A percentile compares a stretch with the other conserved stretches of the same genome.
Conservation (phyloP, 2,888 invertebrate genomes). For the Emmelina monodactyla region DNA sequence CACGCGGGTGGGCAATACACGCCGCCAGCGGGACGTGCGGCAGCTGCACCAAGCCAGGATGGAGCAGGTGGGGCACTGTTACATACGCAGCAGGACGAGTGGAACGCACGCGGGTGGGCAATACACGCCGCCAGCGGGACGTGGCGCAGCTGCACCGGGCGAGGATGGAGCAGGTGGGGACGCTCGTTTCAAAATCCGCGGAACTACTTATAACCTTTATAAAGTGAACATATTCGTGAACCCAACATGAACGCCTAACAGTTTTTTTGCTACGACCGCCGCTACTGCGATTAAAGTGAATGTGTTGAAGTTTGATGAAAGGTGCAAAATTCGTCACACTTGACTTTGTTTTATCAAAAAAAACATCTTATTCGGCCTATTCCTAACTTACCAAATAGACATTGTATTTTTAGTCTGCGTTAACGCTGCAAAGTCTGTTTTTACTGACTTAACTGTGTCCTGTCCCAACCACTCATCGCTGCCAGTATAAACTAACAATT, state of each 20-base stretch:
- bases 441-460: too few relatives aligned
- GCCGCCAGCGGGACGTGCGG: conserved; percentile 57
- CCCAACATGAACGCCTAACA: background rate
- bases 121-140: conserved; percentile 61
- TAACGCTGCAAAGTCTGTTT: too few relatives aligned
- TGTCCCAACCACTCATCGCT: too few relatives aligned
- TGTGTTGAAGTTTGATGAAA: too few relatives aligned
- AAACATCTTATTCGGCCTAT: too few relatives aligned
- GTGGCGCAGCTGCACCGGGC: conserved; percentile 56
- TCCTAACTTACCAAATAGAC: too few relatives aligned
- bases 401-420: too few relatives aligned
- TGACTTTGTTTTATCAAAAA: too few relatives aligned
- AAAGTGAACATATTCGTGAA: background rate
- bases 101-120: conserved; percentile 66
- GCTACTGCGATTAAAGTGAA: too few relatives aligned
- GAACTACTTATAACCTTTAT: background rate
- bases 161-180: conserved; percentile 60
- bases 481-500: too few relatives aligned
- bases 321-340: too few relatives aligned
- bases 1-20: conserved; percentile 69
- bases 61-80: conserved; percentile 45
- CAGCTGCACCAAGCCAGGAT: conserved; percentile 59
- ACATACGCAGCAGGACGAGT: background rate
- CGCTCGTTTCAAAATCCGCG: background rate
- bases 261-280: too few relatives aligned